Conservation (phyloP, 2,888 invertebrate genomes). For the Perithous albicinctus region DNA sequence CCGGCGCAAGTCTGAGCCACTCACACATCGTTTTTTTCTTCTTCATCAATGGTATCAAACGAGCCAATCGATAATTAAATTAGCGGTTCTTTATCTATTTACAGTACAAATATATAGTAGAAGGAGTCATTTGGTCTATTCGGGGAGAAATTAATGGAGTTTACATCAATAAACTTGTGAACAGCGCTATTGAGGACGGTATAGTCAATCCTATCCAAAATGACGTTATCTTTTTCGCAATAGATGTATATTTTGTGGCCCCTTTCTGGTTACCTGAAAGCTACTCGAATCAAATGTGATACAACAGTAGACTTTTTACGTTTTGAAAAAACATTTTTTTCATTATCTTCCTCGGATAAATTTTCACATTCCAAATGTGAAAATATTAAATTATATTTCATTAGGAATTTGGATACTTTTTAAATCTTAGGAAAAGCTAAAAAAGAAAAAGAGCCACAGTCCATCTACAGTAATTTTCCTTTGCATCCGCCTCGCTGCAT, state of each 20-base stretch:
- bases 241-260: background rate
- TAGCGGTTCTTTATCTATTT: conserved; percentile 59
- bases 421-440: background rate
- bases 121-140: conserved; percentile 68
- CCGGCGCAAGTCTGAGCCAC: background rate
- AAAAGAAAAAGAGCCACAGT: background rate
- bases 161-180: conserved; percentile 39
- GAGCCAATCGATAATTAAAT: conserved; percentile 54
- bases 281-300: background rate
- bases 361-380: background rate
- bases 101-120: conserved; percentile 63
- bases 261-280: background rate
- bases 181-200: conserved; percentile 60
- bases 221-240: background rate
- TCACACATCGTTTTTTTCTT: conserved; percentile 24
- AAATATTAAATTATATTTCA: background rate
- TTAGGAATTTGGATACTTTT: background rate
- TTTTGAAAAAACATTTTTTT: background rate
- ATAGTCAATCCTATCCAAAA: conserved; percentile 47
- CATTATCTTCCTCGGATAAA: background rate
- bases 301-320: background rate
- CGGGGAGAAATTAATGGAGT: conserved; percentile 42
- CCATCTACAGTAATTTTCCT: background rate
- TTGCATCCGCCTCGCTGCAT: background rate
- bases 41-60: conserved; percentile 48